A percentile compares a stretch with the other conserved stretches of the same genome.
phyloP scores from a whole-genome alignment of 2,113 vertebrate species.

The Epinephelus cyanopodus region DNA sequence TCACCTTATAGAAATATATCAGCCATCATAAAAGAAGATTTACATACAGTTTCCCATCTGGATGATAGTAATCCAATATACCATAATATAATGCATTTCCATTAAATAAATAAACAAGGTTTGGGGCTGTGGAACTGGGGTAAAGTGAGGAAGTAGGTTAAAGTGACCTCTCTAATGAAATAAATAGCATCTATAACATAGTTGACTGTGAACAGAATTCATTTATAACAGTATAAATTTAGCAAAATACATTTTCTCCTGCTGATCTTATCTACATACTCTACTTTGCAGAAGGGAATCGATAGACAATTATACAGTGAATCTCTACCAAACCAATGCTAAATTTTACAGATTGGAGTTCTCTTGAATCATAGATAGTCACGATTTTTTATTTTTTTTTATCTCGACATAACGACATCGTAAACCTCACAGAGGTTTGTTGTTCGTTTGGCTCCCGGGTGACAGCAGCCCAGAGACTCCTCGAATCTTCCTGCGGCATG shows the following conservation, averaged over 20 bases:
- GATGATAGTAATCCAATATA: conserved; percentile 66
- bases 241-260: conserved; percentile 87
- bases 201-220: conserved; percentile 72
- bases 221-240: conserved; percentile 85
- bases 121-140: conserved; percentile 47
- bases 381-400: conserved; percentile 52
- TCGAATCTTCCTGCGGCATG: conserved; percentile 63
- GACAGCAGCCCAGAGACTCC: conserved; percentile 71
- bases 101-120: conserved; percentile 72
- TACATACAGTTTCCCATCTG: conserved; percentile 61
- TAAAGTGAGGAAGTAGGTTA: conserved; percentile 67
- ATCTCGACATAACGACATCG: conserved; percentile 51
- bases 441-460: conserved; percentile 61
- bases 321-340: conserved; percentile 82
- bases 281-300: conserved; percentile 83
- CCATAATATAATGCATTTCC: conserved; percentile 71
- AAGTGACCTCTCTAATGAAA: conserved; percentile 77
- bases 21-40: conserved; percentile 65
- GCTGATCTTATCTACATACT: conserved; percentile 85
- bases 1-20: conserved; percentile 71
- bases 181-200: conserved; percentile 77
- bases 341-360: conserved; percentile 80
- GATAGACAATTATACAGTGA: conserved; percentile 83
- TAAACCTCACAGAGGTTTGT: conserved; percentile 85
- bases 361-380: conserved; percentile 74